Evolutionary conservation across 2,113 vertebrate genomes (phyloP), one percentile per base, ranked within the genome.

Genomic region (Ramphastos sulfuratus): DNA sequence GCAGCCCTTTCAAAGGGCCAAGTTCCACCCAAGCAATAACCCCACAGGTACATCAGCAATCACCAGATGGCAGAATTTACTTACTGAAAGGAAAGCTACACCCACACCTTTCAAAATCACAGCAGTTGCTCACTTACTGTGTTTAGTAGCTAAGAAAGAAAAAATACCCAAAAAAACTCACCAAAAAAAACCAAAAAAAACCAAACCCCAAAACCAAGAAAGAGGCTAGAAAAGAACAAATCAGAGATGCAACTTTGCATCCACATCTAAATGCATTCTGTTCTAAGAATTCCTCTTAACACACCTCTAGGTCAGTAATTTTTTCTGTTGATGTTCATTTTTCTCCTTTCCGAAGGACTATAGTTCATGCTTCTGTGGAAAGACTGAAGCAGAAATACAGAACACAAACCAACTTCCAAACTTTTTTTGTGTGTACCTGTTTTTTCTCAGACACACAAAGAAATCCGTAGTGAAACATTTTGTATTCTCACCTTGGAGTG

Each of bases 1-100:
- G 48, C 50, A 71, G 48, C 33, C 15, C 50, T 65, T 78, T 54
- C 23, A 23, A 67, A 79, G 63, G 70, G 59, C 24, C 83, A 61
- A 86, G 56, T 35, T 76, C 18, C 11, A 3, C 6, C 23, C 54
- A n/a, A 60, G 15, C 25, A 44, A 15, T 35, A 74, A 15, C 33
- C 54, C 80, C 90, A 24, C 4, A 6, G 1, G 2, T 9, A 30
- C 33, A 28, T 4, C 42, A 66, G 50, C 58, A 37, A 88, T 90
- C 83, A 84, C 54, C 88, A 90, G 88, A 44, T 59, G 73, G 73
- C 89, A 95, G 70, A 71, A 69, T 59, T 84, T 67, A 42, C 74
- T 89, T 64, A 4, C 48, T 31, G 7, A 91, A 64, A 48, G 16
- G 20, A 84, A 50, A 67, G 33, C 28, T 21, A 9, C 10, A 42